phyloP scores from a whole-genome alignment of 2,797 vertebrate genomes.

The Cheirogaleus major region DNA sequence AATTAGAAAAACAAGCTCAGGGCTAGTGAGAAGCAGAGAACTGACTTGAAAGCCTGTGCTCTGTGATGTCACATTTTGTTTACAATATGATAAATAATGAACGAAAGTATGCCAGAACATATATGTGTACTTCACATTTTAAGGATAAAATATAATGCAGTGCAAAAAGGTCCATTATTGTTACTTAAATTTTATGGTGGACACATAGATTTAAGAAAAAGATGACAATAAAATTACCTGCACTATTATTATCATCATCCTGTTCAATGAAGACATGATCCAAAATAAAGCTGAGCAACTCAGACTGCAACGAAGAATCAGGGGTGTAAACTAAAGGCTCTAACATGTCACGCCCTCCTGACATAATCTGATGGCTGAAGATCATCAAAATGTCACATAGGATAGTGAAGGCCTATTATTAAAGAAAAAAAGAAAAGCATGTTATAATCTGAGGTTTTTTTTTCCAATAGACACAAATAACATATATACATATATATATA shows the following conservation, averaged over 20 bases:
- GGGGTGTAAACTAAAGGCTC: conserved; percentile 96
- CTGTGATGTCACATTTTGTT: neutral
- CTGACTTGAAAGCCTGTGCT: neutral
- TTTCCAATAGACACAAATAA: conserved; percentile 7
- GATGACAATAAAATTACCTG: conserved; percentile 87
- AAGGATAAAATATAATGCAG: neutral
- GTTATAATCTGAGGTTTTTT: conserved; percentile 44
- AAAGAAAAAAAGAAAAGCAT: neutral
- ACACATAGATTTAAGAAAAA: conserved; percentile 41
- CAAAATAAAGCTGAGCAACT: conserved; percentile 97
- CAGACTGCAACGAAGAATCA: conserved; percentile 95
- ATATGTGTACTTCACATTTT: neutral
- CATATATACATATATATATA: neutral
- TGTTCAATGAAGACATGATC: conserved; percentile 99
- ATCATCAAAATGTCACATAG: conserved; percentile 98
- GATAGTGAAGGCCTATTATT: conserved; percentile 96
- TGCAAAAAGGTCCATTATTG: neutral
- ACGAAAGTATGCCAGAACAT: neutral
- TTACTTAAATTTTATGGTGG: neutral
- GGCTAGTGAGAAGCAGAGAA: neutral
- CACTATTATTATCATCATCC: conserved; percentile 97
- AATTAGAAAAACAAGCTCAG: conserved; percentile 19
- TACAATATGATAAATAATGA: neutral
- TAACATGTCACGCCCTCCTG: conserved; percentile 95
- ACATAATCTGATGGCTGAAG: conserved; percentile 99